These are phyloP conservation scores for Zaprionus taronus DNA, from an alignment of 1,140 invertebrate genomes.

Conservation along the genomic window DNA sequence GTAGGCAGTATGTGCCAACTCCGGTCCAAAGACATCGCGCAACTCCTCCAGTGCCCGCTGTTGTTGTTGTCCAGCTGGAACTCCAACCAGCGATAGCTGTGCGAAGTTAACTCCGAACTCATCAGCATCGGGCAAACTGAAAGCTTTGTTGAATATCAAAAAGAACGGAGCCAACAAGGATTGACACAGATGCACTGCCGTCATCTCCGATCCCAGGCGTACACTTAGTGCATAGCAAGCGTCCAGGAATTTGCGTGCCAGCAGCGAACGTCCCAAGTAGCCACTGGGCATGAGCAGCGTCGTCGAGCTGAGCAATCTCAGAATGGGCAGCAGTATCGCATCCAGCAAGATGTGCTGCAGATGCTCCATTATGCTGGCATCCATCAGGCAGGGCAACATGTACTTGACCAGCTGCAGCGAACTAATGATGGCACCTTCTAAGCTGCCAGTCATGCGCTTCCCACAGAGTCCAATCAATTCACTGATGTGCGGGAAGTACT, in stretches of 20 bases:
- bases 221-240: constrained; percentile 91
- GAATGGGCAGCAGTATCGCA: constrained; percentile 91
- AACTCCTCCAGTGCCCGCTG: constrained; percentile 91
- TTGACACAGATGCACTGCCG: constrained; percentile 90
- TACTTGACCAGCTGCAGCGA: constrained; percentile 92
- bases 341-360: constrained; percentile 91
- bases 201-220: constrained; percentile 93
- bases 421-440: constrained; percentile 95
- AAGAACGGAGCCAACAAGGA: constrained; percentile 91
- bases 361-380: constrained; percentile 93
- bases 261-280: constrained; percentile 88
- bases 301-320: constrained; percentile 90
- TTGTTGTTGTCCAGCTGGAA: constrained; percentile 25
- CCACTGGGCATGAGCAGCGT: constrained; percentile 92
- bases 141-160: constrained; percentile 93
- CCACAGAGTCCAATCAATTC: constrained; percentile 92
- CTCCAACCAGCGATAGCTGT: constrained; percentile 46
- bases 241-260: constrained; percentile 93
- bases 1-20: constrained; percentile 93
- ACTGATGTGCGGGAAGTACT: constrained; percentile 96
- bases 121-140: constrained; percentile 87
- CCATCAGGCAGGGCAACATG: constrained; percentile 92
- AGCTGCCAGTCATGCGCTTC: constrained; percentile 90
- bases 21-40: constrained; percentile 91
- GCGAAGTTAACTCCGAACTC: constrained; percentile 78